Base-by-base conservation (phyloP, 2,797 vertebrate genomes). In the Hydrocynus forskahlii region DNA sequence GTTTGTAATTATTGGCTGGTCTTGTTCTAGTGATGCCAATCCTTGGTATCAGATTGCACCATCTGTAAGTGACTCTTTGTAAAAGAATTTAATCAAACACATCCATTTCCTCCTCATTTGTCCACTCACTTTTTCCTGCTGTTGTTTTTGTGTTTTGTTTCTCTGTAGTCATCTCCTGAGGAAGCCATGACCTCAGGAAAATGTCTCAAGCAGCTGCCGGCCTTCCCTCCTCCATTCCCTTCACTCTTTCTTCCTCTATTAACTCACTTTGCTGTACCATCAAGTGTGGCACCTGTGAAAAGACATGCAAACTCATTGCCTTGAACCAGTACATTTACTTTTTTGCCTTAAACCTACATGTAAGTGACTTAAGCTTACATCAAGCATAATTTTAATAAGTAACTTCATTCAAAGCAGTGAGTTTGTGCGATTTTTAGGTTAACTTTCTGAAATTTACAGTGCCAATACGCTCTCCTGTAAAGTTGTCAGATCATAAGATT, bases 151-250 rank as follows among this genome's bases (percentile, higher is more conserved):
- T 78, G 35, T 6, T 72, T 5, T 71, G 77, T 69, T 83, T 52
- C 40, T 35, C 29, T 76, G 77, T 83, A 87, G 83, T 88, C 82
- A 66, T 88, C 75, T 83, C 78, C 72, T 66, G 66, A 75, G 85
- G 78, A 90, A 89, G 86, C 50, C 81, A 83, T 90, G 88, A 81
- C 85, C 83, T 68, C 89, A 88, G 86, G 89, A 87, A 88, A 87
- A 88, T 86, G 69, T 86, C 78, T 55, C 29, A 43, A 23, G 4
- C 19, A 12, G 7, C 78, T 83, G 79, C 21, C 59, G 43, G 57
- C 25, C 14, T 57, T 66, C 17, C 76, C 68, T 38, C 79, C 45
- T 16, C 25, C 29, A 35, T 64, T 64, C 25, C 1, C 29, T 64
- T 29, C 9, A 62, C 9, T 25, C 21, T 2, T 78, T 67, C 72